Evolutionary conservation across 2,888 invertebrate species (phyloP).

Genomic region (Agrochola lychnidis): DNA sequence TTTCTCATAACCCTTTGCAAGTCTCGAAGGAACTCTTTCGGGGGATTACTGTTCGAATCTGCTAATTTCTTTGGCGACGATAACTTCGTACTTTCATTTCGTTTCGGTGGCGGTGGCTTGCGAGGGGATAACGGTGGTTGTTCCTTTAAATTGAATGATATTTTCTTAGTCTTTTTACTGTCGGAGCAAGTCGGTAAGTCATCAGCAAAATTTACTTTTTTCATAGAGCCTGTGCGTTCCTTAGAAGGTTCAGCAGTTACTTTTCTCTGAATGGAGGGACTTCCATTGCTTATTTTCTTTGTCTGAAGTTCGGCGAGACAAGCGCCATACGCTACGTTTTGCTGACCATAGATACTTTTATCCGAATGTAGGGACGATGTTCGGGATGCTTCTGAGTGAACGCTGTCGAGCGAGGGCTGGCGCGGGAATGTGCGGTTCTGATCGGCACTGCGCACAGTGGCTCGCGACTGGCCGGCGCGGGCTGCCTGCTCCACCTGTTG

Average conservation of each 20-base stretch:
- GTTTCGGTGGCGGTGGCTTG: conserved; percentile 94
- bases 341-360: conserved; percentile 81
- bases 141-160: conserved; percentile 91
- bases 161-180: conserved; percentile 91
- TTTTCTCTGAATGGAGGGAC: conserved; percentile 81
- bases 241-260: conserved; percentile 79
- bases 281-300: conserved; percentile 86
- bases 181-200: conserved; percentile 87
- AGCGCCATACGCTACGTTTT: conserved; percentile 85
- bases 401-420: conserved; percentile 90
- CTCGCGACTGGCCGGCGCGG: conserved; percentile 82
- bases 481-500: conserved; percentile 83
- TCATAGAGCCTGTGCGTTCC: conserved; percentile 87
- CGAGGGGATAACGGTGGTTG: conserved; percentile 91
- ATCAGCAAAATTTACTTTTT: conserved; percentile 92
- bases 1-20: conserved; percentile 97
- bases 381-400: conserved; percentile 88
- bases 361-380: conserved; percentile 86
- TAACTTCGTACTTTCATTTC: conserved; percentile 93
- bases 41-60: conserved; percentile 93
- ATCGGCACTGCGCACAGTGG: conserved; percentile 81
- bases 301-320: conserved; percentile 91
- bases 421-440: conserved; percentile 86
- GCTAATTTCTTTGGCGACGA: conserved; percentile 94
- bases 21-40: conserved; percentile 96